Percentiles rank a stretch among this genome's conserved stretches.
Evolutionary conservation across 2,113 vertebrate species (phyloP).

Genomic region (Rallus limicola): DNA sequence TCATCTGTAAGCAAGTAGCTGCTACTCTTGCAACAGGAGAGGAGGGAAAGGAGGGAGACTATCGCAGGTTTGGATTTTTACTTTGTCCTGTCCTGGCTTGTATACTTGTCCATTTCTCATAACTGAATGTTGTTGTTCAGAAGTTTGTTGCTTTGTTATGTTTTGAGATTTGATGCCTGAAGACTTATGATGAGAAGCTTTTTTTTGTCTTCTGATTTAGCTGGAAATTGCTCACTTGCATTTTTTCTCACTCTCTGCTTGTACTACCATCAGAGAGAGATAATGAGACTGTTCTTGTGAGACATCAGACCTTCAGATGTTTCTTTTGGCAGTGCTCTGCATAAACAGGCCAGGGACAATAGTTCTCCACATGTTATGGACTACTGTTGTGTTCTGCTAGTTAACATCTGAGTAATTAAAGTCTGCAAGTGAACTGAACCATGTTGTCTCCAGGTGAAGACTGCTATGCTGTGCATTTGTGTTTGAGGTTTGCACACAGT

Average conservation of each 20-base stretch:
- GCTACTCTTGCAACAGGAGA: not conserved
- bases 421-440: not conserved
- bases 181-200: not conserved
- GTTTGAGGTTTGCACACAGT: not conserved
- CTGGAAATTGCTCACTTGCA: not conserved
- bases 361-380: not conserved
- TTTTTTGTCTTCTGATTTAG: not conserved
- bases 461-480: not conserved
- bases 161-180: not conserved
- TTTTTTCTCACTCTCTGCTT: not conserved
- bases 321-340: not conserved
- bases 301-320: not conserved
- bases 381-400: not conserved
- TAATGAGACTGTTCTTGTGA: not conserved
- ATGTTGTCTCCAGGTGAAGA: not conserved
- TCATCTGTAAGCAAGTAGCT: not conserved
- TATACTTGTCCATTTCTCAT: not conserved
- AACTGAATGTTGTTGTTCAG: not conserved
- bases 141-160: not conserved
- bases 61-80: not conserved
- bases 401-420: not conserved
- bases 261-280: not conserved
- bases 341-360: not conserved
- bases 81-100: not conserved
- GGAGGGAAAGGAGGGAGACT: not conserved